A percentile compares a stretch with the other conserved stretches of the same genome.
Evolutionary conservation across 1,140 invertebrate species (phyloP).

Genomic region (Phymastichus coffea): DNA sequence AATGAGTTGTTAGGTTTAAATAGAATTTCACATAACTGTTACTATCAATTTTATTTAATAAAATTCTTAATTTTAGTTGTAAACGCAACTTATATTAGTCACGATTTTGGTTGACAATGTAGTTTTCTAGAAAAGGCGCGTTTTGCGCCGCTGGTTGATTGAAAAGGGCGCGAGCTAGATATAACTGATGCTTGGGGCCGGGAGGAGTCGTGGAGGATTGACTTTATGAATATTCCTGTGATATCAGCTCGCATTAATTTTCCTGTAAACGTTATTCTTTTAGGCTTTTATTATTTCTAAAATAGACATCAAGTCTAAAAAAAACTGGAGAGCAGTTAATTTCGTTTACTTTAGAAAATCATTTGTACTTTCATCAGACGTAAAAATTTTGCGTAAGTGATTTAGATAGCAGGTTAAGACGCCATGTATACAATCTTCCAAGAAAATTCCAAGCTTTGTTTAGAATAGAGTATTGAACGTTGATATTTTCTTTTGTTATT

Average conservation of each 20-base stretch:
- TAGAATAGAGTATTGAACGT: no score
- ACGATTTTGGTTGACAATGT: no score
- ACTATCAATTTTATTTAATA: no score
- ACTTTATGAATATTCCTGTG: background rate
- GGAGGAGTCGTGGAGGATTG: no score
- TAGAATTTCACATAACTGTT: no score
- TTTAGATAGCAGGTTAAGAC: constrained; percentile 11
- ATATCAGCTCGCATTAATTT: background rate
- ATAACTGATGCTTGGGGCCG: no score
- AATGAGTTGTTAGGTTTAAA: no score
- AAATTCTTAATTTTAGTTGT: no score
- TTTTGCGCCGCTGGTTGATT: background rate
- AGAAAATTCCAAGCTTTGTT: no score
- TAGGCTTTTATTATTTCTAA: background rate
- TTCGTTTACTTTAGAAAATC: background rate
- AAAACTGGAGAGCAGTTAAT: background rate
- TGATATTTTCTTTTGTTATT: no score
- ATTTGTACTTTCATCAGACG: background rate
- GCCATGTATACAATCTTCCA: background rate
- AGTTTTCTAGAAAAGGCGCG: constrained; percentile 11
- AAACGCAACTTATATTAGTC: no score
- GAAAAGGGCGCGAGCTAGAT: constrained; percentile 31
- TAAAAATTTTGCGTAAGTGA: background rate
- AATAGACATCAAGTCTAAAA: background rate
- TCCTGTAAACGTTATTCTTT: background rate